Base-by-base conservation (phyloP, 2,888 invertebrate genomes). In the Periphyllus acericola region DNA sequence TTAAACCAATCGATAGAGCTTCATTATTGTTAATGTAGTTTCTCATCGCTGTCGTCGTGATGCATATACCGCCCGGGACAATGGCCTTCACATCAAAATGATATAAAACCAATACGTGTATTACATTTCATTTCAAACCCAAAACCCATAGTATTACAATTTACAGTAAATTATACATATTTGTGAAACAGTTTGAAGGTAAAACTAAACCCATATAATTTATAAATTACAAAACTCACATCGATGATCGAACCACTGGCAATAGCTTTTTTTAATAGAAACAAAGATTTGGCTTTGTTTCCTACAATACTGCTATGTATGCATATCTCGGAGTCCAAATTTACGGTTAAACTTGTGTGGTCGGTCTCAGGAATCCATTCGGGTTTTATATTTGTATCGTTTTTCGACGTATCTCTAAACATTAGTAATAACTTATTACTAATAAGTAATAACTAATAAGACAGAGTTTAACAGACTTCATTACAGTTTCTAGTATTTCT, bases 51-150 rank as follows among this genome's bases (percentile, higher is more conserved):
- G 92, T 91, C 0, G 93, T 92, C 0, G 96, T 95, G 25, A 96
- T 90, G 90, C 95, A 94, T 90, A 95, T 95, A 14, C 96, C 96
- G 80, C 93, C 92, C 0, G 96, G 95, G 0, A 96, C 94, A 82
- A 91, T 91, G 90, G 94, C 94, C 92, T 92, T 90, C 90, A 90
- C 89, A 55, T 74, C 75, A 68, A 84, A 89, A 89, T 76, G 89
- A 89, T 79, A 83, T 32, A 32, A 80, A 75, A 40, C 36, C 14
- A 2, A 1, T 14, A 40, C 8, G 40, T 40, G 8, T 40, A 40
- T 40, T 40, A 32, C 19, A 36, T 72, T 17, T 21, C 17, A 19
- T 17, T 34, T 21, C 21, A 36, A 72, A 29, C 19, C 36, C 3
- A 72, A 34, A 9, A 5, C 40, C 8, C 40, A 46, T 14, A 46